These are phyloP conservation scores for Bucorvus abyssinicus DNA, from an alignment of 2,797 vertebrate species.

Conservation along the genomic window DNA sequence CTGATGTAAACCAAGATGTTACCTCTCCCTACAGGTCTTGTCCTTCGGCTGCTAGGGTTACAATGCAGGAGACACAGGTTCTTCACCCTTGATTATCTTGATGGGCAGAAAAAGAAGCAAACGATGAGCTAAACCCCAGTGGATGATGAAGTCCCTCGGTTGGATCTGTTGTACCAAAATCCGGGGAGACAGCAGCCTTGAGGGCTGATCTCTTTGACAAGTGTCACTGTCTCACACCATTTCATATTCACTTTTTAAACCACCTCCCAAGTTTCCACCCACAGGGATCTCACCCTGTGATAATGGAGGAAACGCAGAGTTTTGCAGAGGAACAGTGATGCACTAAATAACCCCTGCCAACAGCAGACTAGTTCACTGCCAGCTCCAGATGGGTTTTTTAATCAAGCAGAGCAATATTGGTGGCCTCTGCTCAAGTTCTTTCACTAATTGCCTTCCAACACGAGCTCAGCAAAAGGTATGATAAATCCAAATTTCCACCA, in stretches of 20 bases:
- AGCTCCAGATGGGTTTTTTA: conserved; percentile 64
- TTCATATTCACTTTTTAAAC: neutral
- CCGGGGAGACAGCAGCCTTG: neutral
- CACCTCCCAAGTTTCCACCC: neutral
- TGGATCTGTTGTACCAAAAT: neutral
- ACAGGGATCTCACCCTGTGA: conserved; percentile 9
- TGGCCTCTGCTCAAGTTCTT: conserved; percentile 55
- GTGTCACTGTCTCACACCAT: neutral
- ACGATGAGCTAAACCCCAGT: neutral
- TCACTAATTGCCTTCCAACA: conserved; percentile 67
- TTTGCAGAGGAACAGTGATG: neutral
- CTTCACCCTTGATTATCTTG: neutral
- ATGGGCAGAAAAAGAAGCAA: neutral
- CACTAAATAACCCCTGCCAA: conserved; percentile 64
- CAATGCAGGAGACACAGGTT: neutral
- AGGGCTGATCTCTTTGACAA: neutral
- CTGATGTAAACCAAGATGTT: neutral
- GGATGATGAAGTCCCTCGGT: neutral
- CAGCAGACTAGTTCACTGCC: conserved; percentile 18
- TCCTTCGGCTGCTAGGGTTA: neutral
- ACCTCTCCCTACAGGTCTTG: neutral
- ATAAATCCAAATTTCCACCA: conserved; percentile 39
- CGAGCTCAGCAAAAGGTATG: conserved; percentile 56
- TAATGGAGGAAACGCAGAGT: neutral
- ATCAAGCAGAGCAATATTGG: conserved; percentile 69